These are phyloP conservation scores for Olivierus martensii DNA, from an alignment of 1,140 invertebrate species.

Conservation along the genomic window DNA sequence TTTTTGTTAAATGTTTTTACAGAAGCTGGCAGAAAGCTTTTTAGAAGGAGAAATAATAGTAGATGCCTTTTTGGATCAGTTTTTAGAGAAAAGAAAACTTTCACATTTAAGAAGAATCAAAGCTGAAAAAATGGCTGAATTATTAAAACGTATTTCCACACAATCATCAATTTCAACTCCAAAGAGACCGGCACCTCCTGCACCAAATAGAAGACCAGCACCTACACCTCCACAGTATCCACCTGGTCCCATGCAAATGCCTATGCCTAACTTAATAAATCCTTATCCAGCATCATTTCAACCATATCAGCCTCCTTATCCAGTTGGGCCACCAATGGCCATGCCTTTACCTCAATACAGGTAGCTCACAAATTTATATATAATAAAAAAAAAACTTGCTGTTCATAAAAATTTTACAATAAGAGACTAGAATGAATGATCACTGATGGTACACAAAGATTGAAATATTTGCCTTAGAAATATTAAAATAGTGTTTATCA, in stretches of 20 bases:
- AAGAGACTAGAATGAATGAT: too few relatives aligned
- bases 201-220: background rate
- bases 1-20: background rate
- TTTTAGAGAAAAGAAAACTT: constrained; percentile 50
- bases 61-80: constrained; percentile 64
- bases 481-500: too few relatives aligned
- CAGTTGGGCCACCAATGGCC: too few relatives aligned
- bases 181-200: background rate
- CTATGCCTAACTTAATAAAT: constrained; percentile 32
- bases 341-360: too few relatives aligned
- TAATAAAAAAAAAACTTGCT: too few relatives aligned
- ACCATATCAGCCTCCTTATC: too few relatives aligned
- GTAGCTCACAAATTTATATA: too few relatives aligned
- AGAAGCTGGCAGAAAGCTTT: constrained; percentile 53
- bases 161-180: background rate
- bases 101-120: constrained; percentile 70
- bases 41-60: constrained; percentile 51
- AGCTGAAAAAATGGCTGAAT: constrained; percentile 69
- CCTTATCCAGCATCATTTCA: too few relatives aligned
- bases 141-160: constrained; percentile 35
- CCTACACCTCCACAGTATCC: constrained; percentile 2
- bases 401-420: too few relatives aligned
- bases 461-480: too few relatives aligned
- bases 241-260: constrained; percentile 26
- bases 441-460: too few relatives aligned